Percentiles rank a stretch among this genome's conserved stretches.
phyloP scores from a whole-genome alignment of 2,888 invertebrate genomes.

The Himalopsyche anomala region DNA sequence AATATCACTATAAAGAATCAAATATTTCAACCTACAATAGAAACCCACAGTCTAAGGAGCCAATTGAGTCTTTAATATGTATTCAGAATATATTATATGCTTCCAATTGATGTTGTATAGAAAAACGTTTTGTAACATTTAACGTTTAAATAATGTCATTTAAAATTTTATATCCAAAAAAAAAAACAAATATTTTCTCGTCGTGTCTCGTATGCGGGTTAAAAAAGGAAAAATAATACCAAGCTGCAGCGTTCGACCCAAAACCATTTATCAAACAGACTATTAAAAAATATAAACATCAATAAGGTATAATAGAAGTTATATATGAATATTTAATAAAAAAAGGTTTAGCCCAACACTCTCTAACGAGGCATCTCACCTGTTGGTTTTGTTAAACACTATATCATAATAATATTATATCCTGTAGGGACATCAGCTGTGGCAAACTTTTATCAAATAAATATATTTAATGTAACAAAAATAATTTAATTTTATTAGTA shows the following conservation, averaged over 20 bases:
- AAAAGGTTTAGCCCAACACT: slow-evolving; percentile 56
- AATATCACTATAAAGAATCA: no score
- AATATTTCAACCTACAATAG: neutral
- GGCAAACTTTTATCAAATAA: neutral
- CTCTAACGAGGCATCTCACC: slow-evolving; percentile 59
- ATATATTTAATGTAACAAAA: no score
- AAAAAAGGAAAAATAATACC: slow-evolving; percentile 13
- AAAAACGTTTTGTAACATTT: slow-evolving; percentile 40
- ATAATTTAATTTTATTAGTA: no score
- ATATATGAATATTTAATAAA: slow-evolving; percentile 57
- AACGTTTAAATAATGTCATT: slow-evolving; percentile 42
- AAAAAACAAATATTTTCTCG: neutral
- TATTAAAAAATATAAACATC: slow-evolving; percentile 43
- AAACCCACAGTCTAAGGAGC: neutral
- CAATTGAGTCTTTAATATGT: slow-evolving; percentile 26
- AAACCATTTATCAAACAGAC: slow-evolving; percentile 43
- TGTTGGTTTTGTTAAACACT: slow-evolving; percentile 63
- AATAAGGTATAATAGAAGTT: slow-evolving; percentile 57
- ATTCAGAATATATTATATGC: slow-evolving; percentile 23
- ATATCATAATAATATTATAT: slow-evolving; percentile 60
- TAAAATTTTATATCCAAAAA: slow-evolving; percentile 1
- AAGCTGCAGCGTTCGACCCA: slow-evolving; percentile 42
- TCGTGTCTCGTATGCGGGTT: slow-evolving; percentile 24
- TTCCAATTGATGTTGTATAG: slow-evolving; percentile 30
- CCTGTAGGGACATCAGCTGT: slow-evolving; percentile 39